Evolutionary conservation across 2,888 invertebrate species (phyloP), one percentile per base, ranked within the genome.

Genomic region (Drosophila borealis): DNA sequence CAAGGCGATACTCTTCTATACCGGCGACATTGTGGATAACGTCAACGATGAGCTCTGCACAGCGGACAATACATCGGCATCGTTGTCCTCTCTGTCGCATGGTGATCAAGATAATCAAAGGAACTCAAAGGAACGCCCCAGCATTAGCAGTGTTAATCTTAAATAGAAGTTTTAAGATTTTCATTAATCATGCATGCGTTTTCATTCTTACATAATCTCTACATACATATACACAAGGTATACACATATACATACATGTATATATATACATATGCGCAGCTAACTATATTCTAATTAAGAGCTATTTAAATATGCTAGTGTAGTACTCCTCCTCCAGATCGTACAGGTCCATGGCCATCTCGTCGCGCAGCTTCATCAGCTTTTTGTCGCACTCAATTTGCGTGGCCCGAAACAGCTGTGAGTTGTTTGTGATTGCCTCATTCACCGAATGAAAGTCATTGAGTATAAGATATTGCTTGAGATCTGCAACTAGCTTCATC

Each of bases 401-500:
- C 90, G 97, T 97, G 0, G 96, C 96, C 62, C 97, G 95, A 90
- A 97, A 98, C 11, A 98, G 92, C 91, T 97, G 96, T 0, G 97
- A 97, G 91, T 98, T 98, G 81, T 97, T 96, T n/a, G 97, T 96
- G 74, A 99, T 99, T 0, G 98, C 97, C 90, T 99, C 98, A 92
- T 99, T 99, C 0, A 99, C 98, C 1, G 98, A 98, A 46, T 98
- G 98, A 91, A 99, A 99, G 93, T 99, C 99, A 92, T 99, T 99
- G 19, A 99, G 94, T 87, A 99, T 98, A 46, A 99, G 93, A 92
- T 99, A 99, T 91, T 99, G 99, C 90, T 99, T 99, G 72, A 99
- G 97, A 91, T 99, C 99, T 0, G 98, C 98, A 0, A 99, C 98
- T 33, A 99, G 93, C 92, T 99, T 99, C 96, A 98, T 97, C 25